Base-by-base conservation (phyloP, 2,888 invertebrate species). In the Lycocerus yunnanus region DNA sequence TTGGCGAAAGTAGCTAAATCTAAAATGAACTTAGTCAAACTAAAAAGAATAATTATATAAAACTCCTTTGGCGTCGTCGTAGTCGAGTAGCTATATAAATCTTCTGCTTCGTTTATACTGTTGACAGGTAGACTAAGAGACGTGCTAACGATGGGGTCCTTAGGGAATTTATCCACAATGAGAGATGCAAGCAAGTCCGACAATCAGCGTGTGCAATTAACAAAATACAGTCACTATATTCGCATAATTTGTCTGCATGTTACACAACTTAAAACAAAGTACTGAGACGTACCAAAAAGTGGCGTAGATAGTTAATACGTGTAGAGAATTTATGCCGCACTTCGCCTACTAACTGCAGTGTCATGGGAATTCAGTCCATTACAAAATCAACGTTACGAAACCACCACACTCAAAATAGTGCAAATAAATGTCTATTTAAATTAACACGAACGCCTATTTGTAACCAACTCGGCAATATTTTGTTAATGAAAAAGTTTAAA, bases 281-380 rank as follows among this genome's bases (percentile, higher is more conserved):
- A 69, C 66, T 66, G 72, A 61, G 61, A 68, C 67, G 27, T 61
- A 58, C 65, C 58, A 66, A 66, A 58, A 66, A 69, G 71, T 63
- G 72, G 73, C 74, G 58, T 58, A 68, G 63, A 69, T 65, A 69
- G 66, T 69, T 58, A 59, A 63, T 72, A 76, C 76, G 76, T 74
- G 74, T 60, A 76, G 76, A 74, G 72, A 78, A 76, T 78, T 78
- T 67, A 69, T 65, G 60, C 66, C 15, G 69, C 69, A 70, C 74
- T 72, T 77, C 72, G 71, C 71, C 73, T 77, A 76, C 71, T 66
- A 75, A 79, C 78, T 78, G 81, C 81, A 79, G 78, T 77, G 80
- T 81, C 81, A 80, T 77, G 81, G 80, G 81, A 82, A 78, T 81
- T 80, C 78, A 77, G 79, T 80, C 77, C 80, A 81, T 82, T 81